Evolutionary conservation across 2,888 invertebrate genomes (phyloP), one percentile per base, ranked within the genome.

Genomic region (Noctua janthe): DNA sequence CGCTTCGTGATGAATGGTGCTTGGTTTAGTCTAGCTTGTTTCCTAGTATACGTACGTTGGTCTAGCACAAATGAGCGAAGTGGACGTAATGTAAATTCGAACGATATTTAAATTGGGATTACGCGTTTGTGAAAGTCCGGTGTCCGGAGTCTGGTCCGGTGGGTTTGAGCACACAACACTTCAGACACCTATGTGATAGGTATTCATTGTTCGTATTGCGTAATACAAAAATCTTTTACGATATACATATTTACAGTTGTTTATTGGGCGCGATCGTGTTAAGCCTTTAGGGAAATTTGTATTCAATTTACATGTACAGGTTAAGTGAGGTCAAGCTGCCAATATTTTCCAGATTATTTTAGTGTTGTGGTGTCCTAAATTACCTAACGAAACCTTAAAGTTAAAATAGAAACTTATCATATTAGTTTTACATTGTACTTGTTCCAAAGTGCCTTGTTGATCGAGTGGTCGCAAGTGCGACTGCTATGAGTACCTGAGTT

Each of bases 341-440:
- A 62, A 62, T 62, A 64, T 78, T n/a, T 29, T 23, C 7, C 39
- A n/a, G 4, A 39, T 23, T 51, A 49, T 17, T 77, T 59, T 78
- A n/a, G 35, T 47, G 8, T 17, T 8, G 11, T 1, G 17, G 2
- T 8, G 6, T 6, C 29, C n/a, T 35, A 35, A 76, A 35, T 47
- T 29, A 17, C 23, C 17, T 23, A 23, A 47, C 29, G 13, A 67
- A 11, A 4, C 43, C n/a, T 39, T 59, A 4, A 49, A n/a, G 49
- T 62, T 39, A 39, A 39, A 29, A 49, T 35, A 77, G 11, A n/a
- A 77, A 39, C 39, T 76, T 39, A 20, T 49, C 35, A n/a, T 20
- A 49, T 8, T 29, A 76, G 17, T 17, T 59, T 47, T n/a, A 59
- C 20, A 20, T 20, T 15, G 23, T 29, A 64, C 62, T 64, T 64